Evolutionary conservation across 2,888 invertebrate species (phyloP).

Genomic region (Adela reaumurella): DNA sequence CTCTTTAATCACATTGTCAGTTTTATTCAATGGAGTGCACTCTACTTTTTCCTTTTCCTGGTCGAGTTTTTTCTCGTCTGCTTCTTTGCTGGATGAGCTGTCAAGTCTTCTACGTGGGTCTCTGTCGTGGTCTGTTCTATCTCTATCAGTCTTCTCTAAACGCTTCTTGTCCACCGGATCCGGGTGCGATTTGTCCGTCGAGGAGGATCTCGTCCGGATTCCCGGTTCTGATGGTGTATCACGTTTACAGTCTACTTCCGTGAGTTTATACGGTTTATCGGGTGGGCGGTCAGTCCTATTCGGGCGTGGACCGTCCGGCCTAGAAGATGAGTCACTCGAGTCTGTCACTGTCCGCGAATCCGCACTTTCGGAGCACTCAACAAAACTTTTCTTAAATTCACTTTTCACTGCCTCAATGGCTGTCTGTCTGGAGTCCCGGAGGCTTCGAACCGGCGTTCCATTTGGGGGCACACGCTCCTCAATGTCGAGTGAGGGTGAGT

Average conservation of each 20-base stretch:
- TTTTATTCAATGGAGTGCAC: slow-evolving; percentile 15
- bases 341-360: background rate
- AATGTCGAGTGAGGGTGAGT: background rate
- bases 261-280: slow-evolving; percentile 21
- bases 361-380: slow-evolving; percentile 1
- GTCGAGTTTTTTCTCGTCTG: slow-evolving; percentile 16
- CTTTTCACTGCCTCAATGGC: slow-evolving; percentile 1
- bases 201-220: slow-evolving; percentile 56
- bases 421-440: background rate
- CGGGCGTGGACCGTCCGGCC: slow-evolving; percentile 21
- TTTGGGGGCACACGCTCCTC: slow-evolving; percentile 3
- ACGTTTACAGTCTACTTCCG: slow-evolving; percentile 22
- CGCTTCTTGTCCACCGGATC: slow-evolving; percentile 18
- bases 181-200: slow-evolving; percentile 20
- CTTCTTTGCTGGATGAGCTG: no score
- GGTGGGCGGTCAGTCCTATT: slow-evolving; percentile 21
- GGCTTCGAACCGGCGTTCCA: background rate
- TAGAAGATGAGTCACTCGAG: slow-evolving; percentile 9
- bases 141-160: slow-evolving; percentile 19
- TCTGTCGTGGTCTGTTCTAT: slow-evolving; percentile 19
- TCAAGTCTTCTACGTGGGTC: slow-evolving; percentile 28
- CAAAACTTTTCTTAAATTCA: slow-evolving; percentile 4
- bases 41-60: slow-evolving; percentile 10
- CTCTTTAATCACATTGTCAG: slow-evolving; percentile 19
- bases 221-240: slow-evolving; percentile 17